These are phyloP conservation scores for Danio choprae DNA, from an alignment of 2,797 vertebrate genomes.

Conservation along the genomic window DNA sequence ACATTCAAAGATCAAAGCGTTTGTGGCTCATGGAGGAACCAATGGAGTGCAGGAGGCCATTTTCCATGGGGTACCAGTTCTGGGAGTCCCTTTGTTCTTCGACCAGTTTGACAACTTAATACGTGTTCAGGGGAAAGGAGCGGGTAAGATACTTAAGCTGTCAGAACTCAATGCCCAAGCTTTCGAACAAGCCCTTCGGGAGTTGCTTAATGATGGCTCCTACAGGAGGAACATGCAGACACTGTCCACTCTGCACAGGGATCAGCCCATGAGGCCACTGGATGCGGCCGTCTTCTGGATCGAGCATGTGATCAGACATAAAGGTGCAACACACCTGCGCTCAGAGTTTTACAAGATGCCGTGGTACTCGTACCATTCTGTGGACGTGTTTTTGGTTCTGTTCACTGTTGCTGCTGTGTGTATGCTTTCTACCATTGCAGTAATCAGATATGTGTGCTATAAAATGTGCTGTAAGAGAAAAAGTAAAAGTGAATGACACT, in stretches of 20 bases:
- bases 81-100: constrained; percentile 77
- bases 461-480: constrained; percentile 41
- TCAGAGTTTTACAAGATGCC: constrained; percentile 74
- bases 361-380: constrained; percentile 72
- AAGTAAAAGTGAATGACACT: constrained; percentile 30
- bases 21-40: constrained; percentile 77
- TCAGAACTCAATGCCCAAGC: constrained; percentile 54
- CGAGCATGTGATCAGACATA: constrained; percentile 76
- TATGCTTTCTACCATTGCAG: background rate
- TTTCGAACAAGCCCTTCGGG: constrained; percentile 65
- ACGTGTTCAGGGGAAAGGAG: constrained; percentile 70
- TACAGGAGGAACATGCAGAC: constrained; percentile 73
- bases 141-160: constrained; percentile 65
- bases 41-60: constrained; percentile 79
- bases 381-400: constrained; percentile 67
- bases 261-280: constrained; percentile 69
- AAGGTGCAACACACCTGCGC: constrained; percentile 72
- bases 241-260: constrained; percentile 71
- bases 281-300: constrained; percentile 75
- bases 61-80: constrained; percentile 73
- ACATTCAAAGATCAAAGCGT: constrained; percentile 74
- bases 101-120: constrained; percentile 79
- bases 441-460: constrained; percentile 43
- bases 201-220: constrained; percentile 62
- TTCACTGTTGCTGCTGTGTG: constrained; percentile 11